Evolutionary conservation across 2,797 vertebrate species (phyloP).

Genomic region (Cirrhinus molitorella): DNA sequence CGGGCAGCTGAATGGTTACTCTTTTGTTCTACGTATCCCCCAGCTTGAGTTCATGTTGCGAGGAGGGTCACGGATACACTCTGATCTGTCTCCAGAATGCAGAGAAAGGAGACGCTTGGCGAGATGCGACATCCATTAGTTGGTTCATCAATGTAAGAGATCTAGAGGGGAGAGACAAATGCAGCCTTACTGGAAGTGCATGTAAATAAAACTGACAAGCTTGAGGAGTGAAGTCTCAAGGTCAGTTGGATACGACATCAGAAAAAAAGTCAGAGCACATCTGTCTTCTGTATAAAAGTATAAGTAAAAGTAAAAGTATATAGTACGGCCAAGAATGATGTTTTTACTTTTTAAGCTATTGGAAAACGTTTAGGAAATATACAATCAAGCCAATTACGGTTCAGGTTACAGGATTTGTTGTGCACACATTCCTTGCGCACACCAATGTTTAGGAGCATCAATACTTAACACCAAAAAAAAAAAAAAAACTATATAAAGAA

Average conservation of each 20-base stretch:
- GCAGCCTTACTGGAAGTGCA: conserved; percentile 49
- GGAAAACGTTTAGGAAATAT: background rate
- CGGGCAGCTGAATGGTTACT: conserved; percentile 86
- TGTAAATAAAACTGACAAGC: conserved; percentile 30
- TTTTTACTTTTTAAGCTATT: background rate
- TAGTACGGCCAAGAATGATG: background rate
- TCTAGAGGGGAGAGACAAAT: conserved; percentile 76
- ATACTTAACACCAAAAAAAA: background rate
- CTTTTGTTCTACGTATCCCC: conserved; percentile 83
- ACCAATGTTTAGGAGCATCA: background rate
- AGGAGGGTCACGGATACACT: conserved; percentile 86
- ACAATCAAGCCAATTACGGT: background rate
- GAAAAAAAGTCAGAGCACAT: conserved; percentile 4
- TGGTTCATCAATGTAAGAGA: conserved; percentile 78
- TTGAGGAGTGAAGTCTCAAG: conserved; percentile 25
- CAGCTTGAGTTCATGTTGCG: conserved; percentile 87
- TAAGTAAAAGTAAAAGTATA: background rate
- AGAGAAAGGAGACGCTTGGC: conserved; percentile 75
- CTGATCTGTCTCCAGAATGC: conserved; percentile 81
- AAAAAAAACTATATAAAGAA: background rate
- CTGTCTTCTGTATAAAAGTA: background rate
- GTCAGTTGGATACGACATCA: conserved; percentile 25
- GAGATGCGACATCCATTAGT: conserved; percentile 81
- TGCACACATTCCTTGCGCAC: background rate
- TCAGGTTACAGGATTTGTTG: background rate